These are phyloP conservation scores for Drosophila antonietae DNA, from an alignment of 2,888 invertebrate species.

Conservation along the genomic window DNA sequence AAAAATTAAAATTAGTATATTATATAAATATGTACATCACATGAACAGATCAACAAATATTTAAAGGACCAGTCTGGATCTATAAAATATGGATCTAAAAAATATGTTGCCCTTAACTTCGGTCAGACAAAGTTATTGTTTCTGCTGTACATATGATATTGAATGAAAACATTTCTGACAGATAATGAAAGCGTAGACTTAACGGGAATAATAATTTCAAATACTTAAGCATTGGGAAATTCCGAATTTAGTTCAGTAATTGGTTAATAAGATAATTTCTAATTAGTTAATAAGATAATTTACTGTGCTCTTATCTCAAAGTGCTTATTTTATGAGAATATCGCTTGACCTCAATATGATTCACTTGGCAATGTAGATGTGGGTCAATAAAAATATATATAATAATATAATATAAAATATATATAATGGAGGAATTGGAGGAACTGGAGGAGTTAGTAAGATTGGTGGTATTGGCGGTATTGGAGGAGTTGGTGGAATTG, in stretches of 20 bases:
- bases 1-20: too few relatives aligned
- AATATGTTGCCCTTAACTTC: too few relatives aligned
- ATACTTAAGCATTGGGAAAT: not conserved
- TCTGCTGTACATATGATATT: too few relatives aligned
- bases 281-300: slow-evolving; percentile 11
- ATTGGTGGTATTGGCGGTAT: not conserved
- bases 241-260: not conserved
- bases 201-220: too few relatives aligned
- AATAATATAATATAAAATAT: too few relatives aligned
- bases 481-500: not conserved
- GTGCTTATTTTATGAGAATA: not conserved
- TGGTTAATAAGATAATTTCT: not conserved
- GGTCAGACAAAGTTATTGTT: too few relatives aligned
- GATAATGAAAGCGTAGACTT: too few relatives aligned
- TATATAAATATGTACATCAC: not conserved
- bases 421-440: not conserved
- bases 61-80: too few relatives aligned
- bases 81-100: too few relatives aligned
- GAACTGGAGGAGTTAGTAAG: not conserved
- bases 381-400: not conserved
- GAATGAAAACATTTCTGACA: too few relatives aligned
- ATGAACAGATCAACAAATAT: too few relatives aligned
- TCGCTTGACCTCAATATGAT: not conserved
- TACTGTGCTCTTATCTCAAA: not conserved
- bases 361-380: slow-evolving; percentile 13